These are phyloP conservation scores for Pecten maximus DNA, from an alignment of 2,888 invertebrate genomes.

Conservation along the genomic window DNA sequence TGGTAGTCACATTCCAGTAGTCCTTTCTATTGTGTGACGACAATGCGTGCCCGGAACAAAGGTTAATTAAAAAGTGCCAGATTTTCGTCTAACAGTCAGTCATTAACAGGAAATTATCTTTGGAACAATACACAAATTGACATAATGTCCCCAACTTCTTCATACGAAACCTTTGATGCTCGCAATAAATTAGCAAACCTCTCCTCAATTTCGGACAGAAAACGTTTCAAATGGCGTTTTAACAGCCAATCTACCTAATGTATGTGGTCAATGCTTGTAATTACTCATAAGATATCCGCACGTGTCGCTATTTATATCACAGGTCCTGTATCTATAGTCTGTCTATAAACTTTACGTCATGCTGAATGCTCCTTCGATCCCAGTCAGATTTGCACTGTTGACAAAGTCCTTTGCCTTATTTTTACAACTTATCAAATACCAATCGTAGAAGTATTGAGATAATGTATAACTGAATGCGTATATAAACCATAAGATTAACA, in stretches of 20 bases:
- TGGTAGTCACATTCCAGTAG: background rate
- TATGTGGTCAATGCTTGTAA: background rate
- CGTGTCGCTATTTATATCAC: background rate
- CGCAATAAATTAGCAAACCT: background rate
- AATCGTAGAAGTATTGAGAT: conserved; percentile 25
- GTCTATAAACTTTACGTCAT: background rate
- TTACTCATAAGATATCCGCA: background rate
- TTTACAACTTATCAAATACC: conserved; percentile 25
- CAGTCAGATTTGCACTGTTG: background rate
- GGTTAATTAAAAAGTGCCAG: conserved; percentile 25
- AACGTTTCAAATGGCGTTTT: conserved; percentile 7
- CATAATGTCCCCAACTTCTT: background rate
- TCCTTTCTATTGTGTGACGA: background rate
- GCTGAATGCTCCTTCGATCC: background rate
- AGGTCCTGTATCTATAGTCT: background rate
- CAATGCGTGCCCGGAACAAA: background rate
- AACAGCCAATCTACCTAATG: background rate
- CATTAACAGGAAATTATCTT: background rate
- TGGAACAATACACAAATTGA: background rate
- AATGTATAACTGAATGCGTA: background rate
- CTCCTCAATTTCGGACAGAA: background rate
- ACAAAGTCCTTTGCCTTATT: background rate
- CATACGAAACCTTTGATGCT: background rate
- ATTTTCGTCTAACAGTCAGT: background rate
- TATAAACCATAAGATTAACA: background rate